Evolutionary conservation across 2,113 vertebrate species (phyloP), one percentile per base, ranked within the genome.

Genomic region (Anser brachyrhynchus): DNA sequence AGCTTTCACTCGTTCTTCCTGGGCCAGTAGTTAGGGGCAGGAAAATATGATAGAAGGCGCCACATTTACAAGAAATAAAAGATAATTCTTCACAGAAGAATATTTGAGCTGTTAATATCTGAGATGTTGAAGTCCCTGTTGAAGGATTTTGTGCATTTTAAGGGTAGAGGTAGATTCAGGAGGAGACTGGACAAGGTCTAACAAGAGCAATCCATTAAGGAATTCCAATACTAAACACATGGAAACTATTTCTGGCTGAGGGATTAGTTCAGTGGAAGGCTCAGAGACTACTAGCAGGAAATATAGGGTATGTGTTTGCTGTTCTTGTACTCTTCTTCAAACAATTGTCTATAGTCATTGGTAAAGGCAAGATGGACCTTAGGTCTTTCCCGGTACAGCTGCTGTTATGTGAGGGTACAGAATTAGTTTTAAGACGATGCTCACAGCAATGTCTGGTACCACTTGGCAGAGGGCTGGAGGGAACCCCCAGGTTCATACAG

Each of bases 51-150:
- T 52, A 17, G 3, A 22, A 64, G 37, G 57, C 89, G 28, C 17
- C 22, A 33, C 17, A 10, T 79, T 82, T 87, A 31, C 33, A 83
- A 76, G 64, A 66, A 85, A 18, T 3, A 26, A 19, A 61, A 91
- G 13, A 29, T 52, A 69, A 10, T 57, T 54, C 57, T 87, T 74
- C 46, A 59, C 12, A 52, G 31, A 39, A 59, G 20, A 15, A 29
- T 57, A 35, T 71, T 64, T 87, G 22, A 35, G 31, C 54, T 69
- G 5, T 49, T 58, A 44, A 7, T 92, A 41, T 35, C 33, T 90
- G 49, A 25, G 49, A 79, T 3, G 0, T 2, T 31, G 11, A 83
- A 85, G 20, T 49, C 37, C 11, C 77, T 2, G 0, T 2, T 55
- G 74, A 73, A 65, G 15, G 25, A 13, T 65, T 82, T 91, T 89